Conservation (phyloP, 2,113 vertebrate genomes). For the Percina caprodes region DNA sequence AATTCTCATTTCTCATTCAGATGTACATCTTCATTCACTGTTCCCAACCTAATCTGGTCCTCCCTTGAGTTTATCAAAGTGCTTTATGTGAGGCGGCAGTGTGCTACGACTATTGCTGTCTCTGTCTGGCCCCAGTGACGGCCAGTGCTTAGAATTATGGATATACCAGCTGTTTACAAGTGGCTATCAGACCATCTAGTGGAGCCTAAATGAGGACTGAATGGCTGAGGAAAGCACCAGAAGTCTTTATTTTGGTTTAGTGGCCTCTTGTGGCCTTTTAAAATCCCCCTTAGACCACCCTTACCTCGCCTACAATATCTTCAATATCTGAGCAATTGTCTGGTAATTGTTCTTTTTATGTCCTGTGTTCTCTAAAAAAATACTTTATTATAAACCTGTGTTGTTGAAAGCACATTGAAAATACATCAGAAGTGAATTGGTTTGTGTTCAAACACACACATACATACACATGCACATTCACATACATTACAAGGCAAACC, state of each 20-base stretch:
- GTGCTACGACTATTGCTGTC: background rate
- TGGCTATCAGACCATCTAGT: slow-evolving; percentile 45
- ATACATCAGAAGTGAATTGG: slow-evolving; percentile 31
- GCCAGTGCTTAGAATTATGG: slow-evolving; percentile 38
- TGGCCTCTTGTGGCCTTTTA: slow-evolving; percentile 56
- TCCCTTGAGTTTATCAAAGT: slow-evolving; percentile 46
- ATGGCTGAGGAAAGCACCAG: slow-evolving; percentile 57
- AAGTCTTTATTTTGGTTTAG: slow-evolving; percentile 61
- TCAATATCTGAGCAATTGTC: slow-evolving; percentile 58
- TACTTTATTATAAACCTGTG: slow-evolving; percentile 59
- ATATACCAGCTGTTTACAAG: slow-evolving; percentile 63
- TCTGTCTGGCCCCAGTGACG: slow-evolving; percentile 22
- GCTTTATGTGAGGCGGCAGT: slow-evolving; percentile 22
- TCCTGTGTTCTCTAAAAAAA: slow-evolving; percentile 53
- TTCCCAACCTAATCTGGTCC: slow-evolving; percentile 25
- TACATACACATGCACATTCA: background rate
- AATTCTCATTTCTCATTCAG: slow-evolving; percentile 39
- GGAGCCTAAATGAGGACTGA: slow-evolving; percentile 20
- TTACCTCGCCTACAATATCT: slow-evolving; percentile 36
- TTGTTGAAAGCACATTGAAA: slow-evolving; percentile 61
- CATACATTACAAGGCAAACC: background rate
- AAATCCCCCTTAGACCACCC: slow-evolving; percentile 49
- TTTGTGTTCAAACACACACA: background rate
- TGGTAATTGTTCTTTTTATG: slow-evolving; percentile 63
- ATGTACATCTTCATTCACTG: slow-evolving; percentile 36